Evolutionary conservation across 2,113 vertebrate genomes (phyloP).

Genomic region (Paratilapia polleni): DNA sequence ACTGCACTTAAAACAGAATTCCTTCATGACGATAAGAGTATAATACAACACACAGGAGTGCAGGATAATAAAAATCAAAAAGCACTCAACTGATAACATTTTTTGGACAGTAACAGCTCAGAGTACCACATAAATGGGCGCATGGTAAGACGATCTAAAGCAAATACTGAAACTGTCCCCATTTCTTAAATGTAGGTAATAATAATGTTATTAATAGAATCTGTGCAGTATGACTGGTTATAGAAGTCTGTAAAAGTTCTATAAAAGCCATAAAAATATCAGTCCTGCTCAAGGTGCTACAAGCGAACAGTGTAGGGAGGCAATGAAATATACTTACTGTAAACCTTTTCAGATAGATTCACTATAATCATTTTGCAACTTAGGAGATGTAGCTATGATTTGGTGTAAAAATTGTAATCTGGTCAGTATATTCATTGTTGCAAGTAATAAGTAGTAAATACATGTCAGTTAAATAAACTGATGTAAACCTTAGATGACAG

Average conservation of each 20-base stretch:
- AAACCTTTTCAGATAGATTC: not conserved
- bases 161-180: not conserved
- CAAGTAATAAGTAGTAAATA: not conserved
- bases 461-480: not conserved
- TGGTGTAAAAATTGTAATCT: not conserved
- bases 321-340: not conserved
- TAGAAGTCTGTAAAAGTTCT: not conserved
- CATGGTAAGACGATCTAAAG: not conserved
- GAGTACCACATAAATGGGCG: not conserved
- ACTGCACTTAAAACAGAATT: slow-evolving; percentile 3
- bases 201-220: not conserved
- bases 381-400: not conserved
- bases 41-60: not conserved
- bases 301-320: not conserved
- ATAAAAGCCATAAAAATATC: not conserved
- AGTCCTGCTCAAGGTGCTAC: not conserved
- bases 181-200: not conserved
- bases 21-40: not conserved
- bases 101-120: not conserved
- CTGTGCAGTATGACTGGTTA: not conserved
- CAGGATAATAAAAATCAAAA: not conserved
- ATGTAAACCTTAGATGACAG: not conserved
- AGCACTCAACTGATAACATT: not conserved
- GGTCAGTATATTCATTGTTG: not conserved
- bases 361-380: not conserved